A percentile compares a stretch with the other conserved stretches of the same genome.
These are phyloP conservation scores for Phortica magna DNA, from an alignment of 2,888 invertebrate species.

Conservation along the genomic window DNA sequence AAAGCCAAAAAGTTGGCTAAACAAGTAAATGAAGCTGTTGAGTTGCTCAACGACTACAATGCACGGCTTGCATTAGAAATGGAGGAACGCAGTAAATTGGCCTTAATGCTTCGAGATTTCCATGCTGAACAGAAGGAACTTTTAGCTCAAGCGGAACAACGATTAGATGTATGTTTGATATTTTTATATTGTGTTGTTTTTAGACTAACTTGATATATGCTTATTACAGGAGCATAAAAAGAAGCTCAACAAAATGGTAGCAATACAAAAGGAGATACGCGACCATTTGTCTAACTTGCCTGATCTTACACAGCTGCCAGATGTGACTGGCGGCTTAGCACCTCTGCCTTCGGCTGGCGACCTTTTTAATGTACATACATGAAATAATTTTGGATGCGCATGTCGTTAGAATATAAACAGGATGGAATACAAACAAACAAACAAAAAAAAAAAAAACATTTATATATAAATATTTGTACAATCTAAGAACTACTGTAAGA, in stretches of 20 bases:
- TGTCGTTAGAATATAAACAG: not conserved
- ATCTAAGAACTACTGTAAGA: not conserved
- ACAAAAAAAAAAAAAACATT: not conserved
- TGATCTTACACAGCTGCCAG: conserved; percentile 93
- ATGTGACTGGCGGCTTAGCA: conserved; percentile 94
- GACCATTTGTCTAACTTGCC: conserved; percentile 96
- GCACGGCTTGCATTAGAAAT: conserved; percentile 90
- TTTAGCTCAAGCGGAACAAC: conserved; percentile 90
- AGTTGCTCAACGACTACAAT: conserved; percentile 93
- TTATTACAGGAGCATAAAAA: conserved; percentile 90
- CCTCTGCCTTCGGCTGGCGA: conserved; percentile 97
- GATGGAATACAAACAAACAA: conserved; percentile 1
- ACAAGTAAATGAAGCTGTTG: conserved; percentile 89
- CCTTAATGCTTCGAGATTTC: conserved; percentile 92
- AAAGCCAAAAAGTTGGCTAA: conserved; percentile 87
- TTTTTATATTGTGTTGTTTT: not conserved
- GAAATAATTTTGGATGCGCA: conserved; percentile 43
- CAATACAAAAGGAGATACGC: conserved; percentile 91
- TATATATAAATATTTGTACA: not conserved
- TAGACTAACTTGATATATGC: not conserved
- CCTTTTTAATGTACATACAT: conserved; percentile 86
- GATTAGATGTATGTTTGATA: conserved; percentile 84
- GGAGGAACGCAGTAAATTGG: conserved; percentile 91
- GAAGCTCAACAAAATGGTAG: conserved; percentile 91
- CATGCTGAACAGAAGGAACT: conserved; percentile 91